Conservation (phyloP, 2,113 vertebrate genomes). For the Tenebrosternarchus preto region DNA sequence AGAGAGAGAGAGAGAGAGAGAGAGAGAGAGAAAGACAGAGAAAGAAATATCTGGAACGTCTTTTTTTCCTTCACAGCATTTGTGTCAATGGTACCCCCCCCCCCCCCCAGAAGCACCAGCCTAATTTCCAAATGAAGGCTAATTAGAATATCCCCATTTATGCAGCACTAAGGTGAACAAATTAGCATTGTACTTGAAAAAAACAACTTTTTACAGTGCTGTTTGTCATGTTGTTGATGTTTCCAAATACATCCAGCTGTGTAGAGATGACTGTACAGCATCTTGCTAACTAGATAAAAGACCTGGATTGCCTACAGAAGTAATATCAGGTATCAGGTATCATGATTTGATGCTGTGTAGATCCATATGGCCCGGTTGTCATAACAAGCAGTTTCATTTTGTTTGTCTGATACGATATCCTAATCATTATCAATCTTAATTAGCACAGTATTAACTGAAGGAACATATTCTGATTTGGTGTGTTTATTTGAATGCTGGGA, state of each 20-base stretch:
- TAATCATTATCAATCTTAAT: conserved; percentile 55
- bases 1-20: background rate
- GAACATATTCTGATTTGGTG: conserved; percentile 48
- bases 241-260: background rate
- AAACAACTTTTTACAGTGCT: conserved; percentile 20
- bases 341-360: background rate
- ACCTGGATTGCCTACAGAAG: conserved; percentile 12
- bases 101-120: conserved; percentile 22
- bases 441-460: conserved; percentile 50
- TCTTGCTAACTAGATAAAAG: background rate
- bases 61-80: conserved; percentile 37
- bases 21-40: background rate
- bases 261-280: background rate
- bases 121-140: conserved; percentile 48
- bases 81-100: conserved; percentile 41
- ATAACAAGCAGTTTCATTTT: conserved; percentile 38
- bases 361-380: conserved; percentile 40
- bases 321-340: conserved; percentile 16
- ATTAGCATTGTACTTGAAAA: conserved; percentile 27
- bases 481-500: conserved; percentile 46
- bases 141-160: conserved; percentile 45
- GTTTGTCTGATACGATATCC: conserved; percentile 44
- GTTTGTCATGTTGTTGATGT: conserved; percentile 15
- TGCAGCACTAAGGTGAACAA: conserved; percentile 8
- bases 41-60: conserved; percentile 4